A percentile compares a stretch with the other conserved stretches of the same genome.
Evolutionary conservation across 2,888 invertebrate species (phyloP).

Genomic region (Lasioglossum morio): DNA sequence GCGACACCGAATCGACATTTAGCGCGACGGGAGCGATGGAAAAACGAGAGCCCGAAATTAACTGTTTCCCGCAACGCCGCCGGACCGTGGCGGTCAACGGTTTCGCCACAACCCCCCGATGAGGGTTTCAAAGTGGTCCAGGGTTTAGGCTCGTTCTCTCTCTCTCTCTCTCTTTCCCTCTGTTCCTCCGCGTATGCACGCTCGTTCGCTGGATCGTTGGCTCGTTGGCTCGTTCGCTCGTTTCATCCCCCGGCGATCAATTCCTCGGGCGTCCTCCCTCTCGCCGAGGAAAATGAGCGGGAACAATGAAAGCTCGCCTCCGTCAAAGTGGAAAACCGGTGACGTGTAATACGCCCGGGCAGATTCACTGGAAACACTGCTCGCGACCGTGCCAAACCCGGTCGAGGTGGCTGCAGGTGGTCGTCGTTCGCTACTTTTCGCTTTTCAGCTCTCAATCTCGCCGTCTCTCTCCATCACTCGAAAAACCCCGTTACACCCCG

Average conservation of each 20-base stretch:
- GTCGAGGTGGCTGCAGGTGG: slow-evolving; percentile 55
- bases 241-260: slow-evolving; percentile 28
- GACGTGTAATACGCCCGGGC: slow-evolving; percentile 41
- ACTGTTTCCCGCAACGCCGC: neutral
- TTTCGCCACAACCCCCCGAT: slow-evolving; percentile 2
- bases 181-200: neutral
- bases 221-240: slow-evolving; percentile 7
- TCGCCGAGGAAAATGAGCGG: slow-evolving; percentile 14
- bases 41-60: neutral
- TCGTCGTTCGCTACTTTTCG: slow-evolving; percentile 52
- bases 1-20: slow-evolving; percentile 7
- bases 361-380: slow-evolving; percentile 44
- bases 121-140: slow-evolving; percentile 15
- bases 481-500: neutral
- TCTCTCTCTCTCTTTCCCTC: neutral
- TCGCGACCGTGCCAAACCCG: slow-evolving; percentile 29
- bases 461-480: slow-evolving; percentile 10
- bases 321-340: slow-evolving; percentile 44
- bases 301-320: slow-evolving; percentile 44
- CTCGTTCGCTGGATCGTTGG: neutral
- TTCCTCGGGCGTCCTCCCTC: slow-evolving; percentile 17
- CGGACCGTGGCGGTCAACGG: slow-evolving; percentile 19
- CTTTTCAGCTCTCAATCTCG: slow-evolving; percentile 33
- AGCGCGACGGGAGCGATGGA: neutral
- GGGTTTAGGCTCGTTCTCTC: neutral